phyloP scores from a whole-genome alignment of 2,797 vertebrate genomes.

The Artibeus lituratus region DNA sequence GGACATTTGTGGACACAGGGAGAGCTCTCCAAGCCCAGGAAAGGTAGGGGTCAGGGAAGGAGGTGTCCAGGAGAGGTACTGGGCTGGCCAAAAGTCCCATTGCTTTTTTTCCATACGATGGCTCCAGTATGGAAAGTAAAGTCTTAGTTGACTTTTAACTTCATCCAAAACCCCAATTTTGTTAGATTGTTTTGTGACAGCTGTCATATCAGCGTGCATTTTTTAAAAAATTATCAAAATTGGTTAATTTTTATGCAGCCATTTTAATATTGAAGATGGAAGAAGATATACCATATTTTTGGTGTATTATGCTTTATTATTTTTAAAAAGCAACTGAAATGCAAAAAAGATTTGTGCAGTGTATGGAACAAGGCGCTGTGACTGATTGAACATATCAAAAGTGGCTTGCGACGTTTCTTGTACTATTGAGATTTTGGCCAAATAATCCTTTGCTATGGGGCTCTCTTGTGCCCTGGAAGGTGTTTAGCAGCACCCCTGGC shows the following conservation, averaged over 20 bases:
- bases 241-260: neutral
- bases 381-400: neutral
- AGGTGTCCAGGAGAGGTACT: neutral
- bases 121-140: neutral
- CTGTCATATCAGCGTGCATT: neutral
- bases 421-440: neutral
- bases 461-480: too few relatives aligned
- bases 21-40: neutral
- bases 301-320: neutral
- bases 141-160: neutral
- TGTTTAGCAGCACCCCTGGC: neutral
- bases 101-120: neutral
- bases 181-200: neutral
- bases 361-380: neutral
- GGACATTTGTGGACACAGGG: neutral
- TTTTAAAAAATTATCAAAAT: neutral
- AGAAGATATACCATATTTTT: neutral
- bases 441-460: neutral
- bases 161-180: neutral
- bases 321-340: neutral
- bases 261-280: neutral
- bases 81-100: neutral
- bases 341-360: neutral
- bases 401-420: neutral
- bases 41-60: fast-evolving